These are phyloP conservation scores for Caenorhabditis virilis DNA, from an alignment of 2,888 invertebrate genomes.

Conservation along the genomic window DNA sequence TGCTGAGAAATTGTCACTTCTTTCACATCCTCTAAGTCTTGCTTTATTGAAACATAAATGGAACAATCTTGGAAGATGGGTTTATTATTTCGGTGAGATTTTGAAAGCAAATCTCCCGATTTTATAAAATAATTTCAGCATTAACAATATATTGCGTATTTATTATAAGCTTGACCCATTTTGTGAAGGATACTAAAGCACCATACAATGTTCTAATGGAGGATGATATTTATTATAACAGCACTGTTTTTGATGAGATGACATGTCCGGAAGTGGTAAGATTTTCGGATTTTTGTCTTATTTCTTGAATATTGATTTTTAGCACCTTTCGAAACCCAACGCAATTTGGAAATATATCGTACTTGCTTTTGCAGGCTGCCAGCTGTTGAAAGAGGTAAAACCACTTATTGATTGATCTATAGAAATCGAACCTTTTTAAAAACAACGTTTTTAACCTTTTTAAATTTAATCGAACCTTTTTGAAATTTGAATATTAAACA, in stretches of 20 bases:
- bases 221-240: constrained; percentile 10
- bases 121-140: constrained; percentile 51
- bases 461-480: too few relatives aligned
- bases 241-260: constrained; percentile 21
- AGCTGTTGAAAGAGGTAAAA: constrained; percentile 70
- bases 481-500: too few relatives aligned
- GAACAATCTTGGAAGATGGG: constrained; percentile 71
- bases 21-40: constrained; percentile 72
- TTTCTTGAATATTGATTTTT: constrained; percentile 3
- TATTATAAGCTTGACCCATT: constrained; percentile 71
- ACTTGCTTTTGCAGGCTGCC: constrained; percentile 69
- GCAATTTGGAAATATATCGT: constrained; percentile 33
- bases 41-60: constrained; percentile 72
- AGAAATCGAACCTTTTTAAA: too few relatives aligned
- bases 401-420: background rate
- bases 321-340: constrained; percentile 12
- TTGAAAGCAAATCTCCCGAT: background rate
- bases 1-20: constrained; percentile 70
- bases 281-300: background rate
- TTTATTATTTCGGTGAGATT: constrained; percentile 70
- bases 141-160: constrained; percentile 71
- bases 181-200: constrained; percentile 68
- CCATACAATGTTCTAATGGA: constrained; percentile 52
- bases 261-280: constrained; percentile 32
- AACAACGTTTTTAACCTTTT: too few relatives aligned